These are phyloP conservation scores for Calosoma granatense DNA, from an alignment of 1,140 invertebrate genomes.

Conservation along the genomic window DNA sequence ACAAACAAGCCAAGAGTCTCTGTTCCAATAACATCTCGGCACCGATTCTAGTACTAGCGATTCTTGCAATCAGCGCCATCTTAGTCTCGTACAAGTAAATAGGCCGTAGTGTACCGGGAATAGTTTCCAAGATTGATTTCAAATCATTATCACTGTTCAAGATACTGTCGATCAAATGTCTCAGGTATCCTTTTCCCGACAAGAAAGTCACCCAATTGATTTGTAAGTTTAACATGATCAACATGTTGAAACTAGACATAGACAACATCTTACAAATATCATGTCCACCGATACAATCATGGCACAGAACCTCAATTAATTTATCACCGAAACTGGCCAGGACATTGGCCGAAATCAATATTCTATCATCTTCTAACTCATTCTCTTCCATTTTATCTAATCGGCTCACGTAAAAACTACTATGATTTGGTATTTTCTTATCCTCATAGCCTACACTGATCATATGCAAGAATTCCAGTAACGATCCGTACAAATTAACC, in stretches of 20 bases:
- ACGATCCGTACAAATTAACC: conserved; percentile 71
- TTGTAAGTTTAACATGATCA: conserved; percentile 64
- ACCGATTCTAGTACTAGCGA: conserved; percentile 59
- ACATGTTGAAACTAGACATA: conserved; percentile 66
- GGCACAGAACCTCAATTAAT: conserved; percentile 71
- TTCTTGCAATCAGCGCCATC: conserved; percentile 67
- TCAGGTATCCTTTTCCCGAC: conserved; percentile 69
- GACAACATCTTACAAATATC: conserved; percentile 84
- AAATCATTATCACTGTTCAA: conserved; percentile 63
- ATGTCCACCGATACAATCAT: conserved; percentile 78
- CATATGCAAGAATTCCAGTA: conserved; percentile 68
- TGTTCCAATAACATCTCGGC: conserved; percentile 67
- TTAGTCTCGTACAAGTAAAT: conserved; percentile 84
- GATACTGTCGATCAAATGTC: conserved; percentile 72
- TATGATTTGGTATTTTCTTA: conserved; percentile 23
- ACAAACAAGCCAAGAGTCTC: conserved; percentile 60
- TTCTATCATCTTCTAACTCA: conserved; percentile 34
- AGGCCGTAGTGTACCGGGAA: conserved; percentile 57
- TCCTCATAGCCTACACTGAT: conserved; percentile 42
- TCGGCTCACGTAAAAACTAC: conserved; percentile 42
- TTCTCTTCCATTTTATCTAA: conserved; percentile 39
- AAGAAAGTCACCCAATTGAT: conserved; percentile 66
- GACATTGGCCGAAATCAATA: conserved; percentile 37
- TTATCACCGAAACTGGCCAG: conserved; percentile 66
- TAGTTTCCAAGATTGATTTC: conserved; percentile 53